phyloP scores from a whole-genome alignment of 2,888 invertebrate species.

The Clostera curtula region DNA sequence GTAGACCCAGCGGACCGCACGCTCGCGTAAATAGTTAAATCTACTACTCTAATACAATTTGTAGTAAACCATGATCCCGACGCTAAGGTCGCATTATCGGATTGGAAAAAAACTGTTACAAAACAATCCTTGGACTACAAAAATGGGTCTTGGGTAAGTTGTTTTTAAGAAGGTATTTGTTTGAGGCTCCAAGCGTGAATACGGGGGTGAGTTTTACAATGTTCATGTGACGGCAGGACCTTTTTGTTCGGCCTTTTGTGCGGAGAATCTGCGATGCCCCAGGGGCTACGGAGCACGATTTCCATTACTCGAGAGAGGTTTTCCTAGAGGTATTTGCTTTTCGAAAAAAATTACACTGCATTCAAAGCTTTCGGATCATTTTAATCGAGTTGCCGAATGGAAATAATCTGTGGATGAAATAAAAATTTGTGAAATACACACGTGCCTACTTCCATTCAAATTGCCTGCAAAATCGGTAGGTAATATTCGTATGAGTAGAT shows the following conservation, averaged over 20 bases:
- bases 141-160: slow-evolving; percentile 36
- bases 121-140: slow-evolving; percentile 31
- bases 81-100: slow-evolving; percentile 73
- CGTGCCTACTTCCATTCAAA: slow-evolving; percentile 6
- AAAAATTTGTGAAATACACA: slow-evolving; percentile 4
- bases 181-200: slow-evolving; percentile 39
- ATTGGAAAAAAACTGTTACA: slow-evolving; percentile 71
- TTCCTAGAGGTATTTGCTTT: slow-evolving; percentile 50
- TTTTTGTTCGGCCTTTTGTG: slow-evolving; percentile 72
- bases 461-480: background rate
- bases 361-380: slow-evolving; percentile 27
- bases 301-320: slow-evolving; percentile 70
- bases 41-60: slow-evolving; percentile 74
- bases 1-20: slow-evolving; percentile 26
- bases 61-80: slow-evolving; percentile 74
- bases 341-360: slow-evolving; percentile 44
- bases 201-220: slow-evolving; percentile 68
- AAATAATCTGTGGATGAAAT: slow-evolving; percentile 9
- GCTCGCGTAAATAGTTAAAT: slow-evolving; percentile 69
- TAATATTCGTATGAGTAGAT: too few species aligned
- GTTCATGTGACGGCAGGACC: slow-evolving; percentile 71
- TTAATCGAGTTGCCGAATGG: too few species aligned
- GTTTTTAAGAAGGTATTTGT: slow-evolving; percentile 42
- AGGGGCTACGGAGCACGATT: slow-evolving; percentile 63
- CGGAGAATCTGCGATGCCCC: slow-evolving; percentile 63